phyloP scores from a whole-genome alignment of 2,113 vertebrate species.

The Danio rerio region GRCz12tu NC_133194.1:29161001-29161500 shows the following conservation, averaged over 20 bases:
- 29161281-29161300: slow-evolving; percentile 69
- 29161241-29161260: slow-evolving; percentile 63
- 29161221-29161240: slow-evolving; percentile 74
- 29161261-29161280: slow-evolving; percentile 66
- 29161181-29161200: slow-evolving; percentile 76
- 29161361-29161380: slow-evolving; percentile 90
- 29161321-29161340: slow-evolving; percentile 76
- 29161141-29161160: slow-evolving; percentile 66
- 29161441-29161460: slow-evolving; percentile 53
- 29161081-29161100: slow-evolving; percentile 68
- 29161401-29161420: slow-evolving; percentile 75
- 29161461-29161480: slow-evolving; percentile 67
- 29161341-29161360: slow-evolving; percentile 74
- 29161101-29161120: slow-evolving; percentile 60
- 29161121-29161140: slow-evolving; percentile 79
- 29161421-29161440: slow-evolving; percentile 70
- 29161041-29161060: slow-evolving; percentile 69
- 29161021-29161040: slow-evolving; percentile 65
- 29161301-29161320: slow-evolving; percentile 67
- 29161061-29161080: slow-evolving; percentile 64
- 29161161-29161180: slow-evolving; percentile 73
- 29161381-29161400: slow-evolving; percentile 90
- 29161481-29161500: slow-evolving; percentile 61
- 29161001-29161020: slow-evolving; percentile 74
- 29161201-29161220: slow-evolving; percentile 86